These are phyloP conservation scores for Bombyx mandarina DNA, from an alignment of 1,140 invertebrate genomes.

Conservation along the genomic window DNA sequence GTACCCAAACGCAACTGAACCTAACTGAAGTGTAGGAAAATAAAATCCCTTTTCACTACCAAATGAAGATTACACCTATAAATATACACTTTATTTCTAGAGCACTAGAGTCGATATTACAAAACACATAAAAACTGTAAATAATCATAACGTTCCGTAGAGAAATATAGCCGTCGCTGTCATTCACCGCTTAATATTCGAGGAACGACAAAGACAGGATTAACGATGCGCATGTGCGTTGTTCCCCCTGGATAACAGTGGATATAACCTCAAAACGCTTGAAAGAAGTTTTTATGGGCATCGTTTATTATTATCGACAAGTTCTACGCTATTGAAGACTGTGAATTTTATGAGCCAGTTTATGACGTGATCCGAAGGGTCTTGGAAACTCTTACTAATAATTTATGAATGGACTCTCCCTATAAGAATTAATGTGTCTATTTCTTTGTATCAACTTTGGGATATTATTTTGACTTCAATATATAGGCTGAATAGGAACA, in stretches of 20 bases:
- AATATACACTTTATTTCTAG: slow-evolving; percentile 1
- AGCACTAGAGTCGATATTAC: background rate
- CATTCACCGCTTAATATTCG: slow-evolving; percentile 16
- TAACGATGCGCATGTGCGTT: slow-evolving; percentile 36
- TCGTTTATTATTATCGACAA: slow-evolving; percentile 26
- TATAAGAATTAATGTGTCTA: no score
- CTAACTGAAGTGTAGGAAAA: background rate
- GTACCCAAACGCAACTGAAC: background rate
- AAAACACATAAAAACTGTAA: slow-evolving; percentile 9
- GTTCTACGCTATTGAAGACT: slow-evolving; percentile 15
- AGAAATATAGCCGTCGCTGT: slow-evolving; percentile 29
- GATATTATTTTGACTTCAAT: no score
- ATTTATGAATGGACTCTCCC: no score
- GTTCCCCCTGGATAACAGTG: slow-evolving; percentile 13
- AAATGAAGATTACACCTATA: background rate
- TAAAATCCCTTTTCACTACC: slow-evolving; percentile 1
- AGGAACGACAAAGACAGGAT: slow-evolving; percentile 22
- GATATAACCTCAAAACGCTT: slow-evolving; percentile 25
- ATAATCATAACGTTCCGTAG: slow-evolving; percentile 29
- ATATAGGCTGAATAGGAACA: no score
- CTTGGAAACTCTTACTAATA: slow-evolving; percentile 8
- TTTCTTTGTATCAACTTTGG: no score
- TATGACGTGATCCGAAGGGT: slow-evolving; percentile 12
- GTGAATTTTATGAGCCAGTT: slow-evolving; percentile 21
- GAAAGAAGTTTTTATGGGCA: slow-evolving; percentile 24